Evolutionary conservation across 2,888 invertebrate species (phyloP).

Genomic region (Netelia virgata): DNA sequence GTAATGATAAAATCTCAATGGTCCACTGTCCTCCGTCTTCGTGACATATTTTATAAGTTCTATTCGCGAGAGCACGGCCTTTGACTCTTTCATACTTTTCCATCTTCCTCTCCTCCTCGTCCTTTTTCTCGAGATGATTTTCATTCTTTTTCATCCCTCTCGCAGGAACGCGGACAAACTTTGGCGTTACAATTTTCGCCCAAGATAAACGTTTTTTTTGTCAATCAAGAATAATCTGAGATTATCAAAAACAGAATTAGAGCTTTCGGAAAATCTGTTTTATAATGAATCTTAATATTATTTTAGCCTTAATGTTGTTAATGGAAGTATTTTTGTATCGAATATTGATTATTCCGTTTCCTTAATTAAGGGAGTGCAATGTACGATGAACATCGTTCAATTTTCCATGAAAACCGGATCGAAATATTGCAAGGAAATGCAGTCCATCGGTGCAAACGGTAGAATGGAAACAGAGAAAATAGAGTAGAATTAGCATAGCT

Average conservation of each 20-base stretch:
- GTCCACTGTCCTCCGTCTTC: constrained; percentile 31
- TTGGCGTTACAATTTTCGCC: constrained; percentile 45
- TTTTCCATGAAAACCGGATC: constrained; percentile 1
- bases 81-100: constrained; percentile 40
- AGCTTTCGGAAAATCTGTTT: not conserved
- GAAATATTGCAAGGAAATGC: constrained; percentile 26
- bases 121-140: constrained; percentile 38
- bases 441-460: constrained; percentile 40
- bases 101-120: constrained; percentile 40
- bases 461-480: constrained; percentile 22
- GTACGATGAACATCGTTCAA: not conserved
- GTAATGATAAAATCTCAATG: constrained; percentile 73
- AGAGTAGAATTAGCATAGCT: constrained; percentile 29
- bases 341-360: no score
- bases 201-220: constrained; percentile 18
- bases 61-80: constrained; percentile 16
- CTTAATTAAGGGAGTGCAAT: no score
- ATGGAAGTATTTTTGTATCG: no score
- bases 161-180: constrained; percentile 21
- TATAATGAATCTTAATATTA: constrained; percentile 14
- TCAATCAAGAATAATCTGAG: constrained; percentile 3
- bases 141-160: not conserved
- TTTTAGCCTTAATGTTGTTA: not conserved
- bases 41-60: constrained; percentile 36
- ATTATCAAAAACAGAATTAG: constrained; percentile 6